Base-by-base conservation (phyloP, 2,888 invertebrate genomes). In the Tribolium freemani region DNA sequence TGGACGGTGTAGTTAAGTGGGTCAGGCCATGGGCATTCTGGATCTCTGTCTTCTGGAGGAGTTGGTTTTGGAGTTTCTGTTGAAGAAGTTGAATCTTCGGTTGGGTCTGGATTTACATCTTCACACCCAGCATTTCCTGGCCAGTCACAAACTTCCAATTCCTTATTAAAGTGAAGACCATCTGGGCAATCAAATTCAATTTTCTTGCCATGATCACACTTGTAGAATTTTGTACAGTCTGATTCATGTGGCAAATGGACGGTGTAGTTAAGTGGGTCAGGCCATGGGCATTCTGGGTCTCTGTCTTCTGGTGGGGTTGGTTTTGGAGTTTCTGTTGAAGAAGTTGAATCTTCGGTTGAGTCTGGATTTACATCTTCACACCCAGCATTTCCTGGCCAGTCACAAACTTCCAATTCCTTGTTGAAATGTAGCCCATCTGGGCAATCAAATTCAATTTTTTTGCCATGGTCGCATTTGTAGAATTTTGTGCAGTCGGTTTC, bases 181-280 rank as follows among this genome's bases (percentile, higher is more conserved):
- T 56, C 51, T 5, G 74, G 74, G 44, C 74, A 75, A 30, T 51
- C 68, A 8, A 74, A 51, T 21, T 57, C 56, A 10, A 75, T 64
- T 66, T 64, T 64, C 2, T 10, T 38, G 16, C 64, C 53, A 26
- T 64, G 51, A 31, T 64, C 51, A n/a, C 78, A 78, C 50, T 70
- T 73, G 71, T 76, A 78, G 68, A 76, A 78, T 64, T 71, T 73
- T 31, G 57, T 68, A 64, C 77, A 78, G 53, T 78, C 73, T 4
- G 56, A 58, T 69, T 77, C 75, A 38, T 78, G 77, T 8, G 77
- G 75, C 2, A 78, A 60, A 53, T 74, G 74, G 10, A 74, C 75
- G 45, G 71, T 71, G 46, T 63, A 44, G 13, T 67, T 53, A 0
- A 58, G 11, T 3, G 71, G 70, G 21, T 76, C 74, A 5, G 70